phyloP scores from a whole-genome alignment of 2,113 vertebrate genomes.

The Rhineura floridana region DNA sequence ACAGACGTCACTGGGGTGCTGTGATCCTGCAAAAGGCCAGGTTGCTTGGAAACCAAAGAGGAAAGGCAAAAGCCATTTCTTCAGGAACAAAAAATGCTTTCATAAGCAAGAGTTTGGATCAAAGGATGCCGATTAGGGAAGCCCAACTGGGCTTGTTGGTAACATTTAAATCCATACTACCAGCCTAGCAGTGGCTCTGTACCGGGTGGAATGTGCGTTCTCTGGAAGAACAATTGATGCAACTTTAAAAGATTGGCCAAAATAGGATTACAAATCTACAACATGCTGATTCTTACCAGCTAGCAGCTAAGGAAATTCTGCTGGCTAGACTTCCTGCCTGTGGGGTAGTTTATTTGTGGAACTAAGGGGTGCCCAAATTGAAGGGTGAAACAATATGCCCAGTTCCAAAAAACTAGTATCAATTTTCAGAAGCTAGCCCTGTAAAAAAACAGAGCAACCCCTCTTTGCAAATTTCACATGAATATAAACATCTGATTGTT shows the following conservation, averaged over 20 bases:
- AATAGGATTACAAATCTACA: neutral
- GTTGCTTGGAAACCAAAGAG: constrained; percentile 65
- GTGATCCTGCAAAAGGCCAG: constrained; percentile 37
- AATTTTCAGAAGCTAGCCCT: neutral
- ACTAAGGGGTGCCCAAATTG: neutral
- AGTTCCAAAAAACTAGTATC: neutral
- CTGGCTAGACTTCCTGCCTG: neutral
- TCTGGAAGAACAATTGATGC: too few relatives aligned
- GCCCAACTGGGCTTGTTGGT: neutral
- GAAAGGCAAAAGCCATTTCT: constrained; percentile 19
- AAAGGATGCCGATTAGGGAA: neutral
- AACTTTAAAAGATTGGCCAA: neutral
- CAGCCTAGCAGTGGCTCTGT: neutral
- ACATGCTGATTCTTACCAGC: neutral
- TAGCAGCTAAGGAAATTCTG: neutral
- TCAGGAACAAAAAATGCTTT: constrained; percentile 22
- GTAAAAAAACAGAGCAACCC: neutral
- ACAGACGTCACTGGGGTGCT: constrained; percentile 48
- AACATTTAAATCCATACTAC: neutral
- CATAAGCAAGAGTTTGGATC: neutral
- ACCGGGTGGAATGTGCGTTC: neutral
- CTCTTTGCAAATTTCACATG: neutral
- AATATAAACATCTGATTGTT: neutral
- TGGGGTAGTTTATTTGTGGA: too few relatives aligned
- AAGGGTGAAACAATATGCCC: neutral